A percentile compares a stretch with the other conserved stretches of the same genome.
Conservation (phyloP, 1,140 invertebrate species). For the Pissodes strobi region DNA sequence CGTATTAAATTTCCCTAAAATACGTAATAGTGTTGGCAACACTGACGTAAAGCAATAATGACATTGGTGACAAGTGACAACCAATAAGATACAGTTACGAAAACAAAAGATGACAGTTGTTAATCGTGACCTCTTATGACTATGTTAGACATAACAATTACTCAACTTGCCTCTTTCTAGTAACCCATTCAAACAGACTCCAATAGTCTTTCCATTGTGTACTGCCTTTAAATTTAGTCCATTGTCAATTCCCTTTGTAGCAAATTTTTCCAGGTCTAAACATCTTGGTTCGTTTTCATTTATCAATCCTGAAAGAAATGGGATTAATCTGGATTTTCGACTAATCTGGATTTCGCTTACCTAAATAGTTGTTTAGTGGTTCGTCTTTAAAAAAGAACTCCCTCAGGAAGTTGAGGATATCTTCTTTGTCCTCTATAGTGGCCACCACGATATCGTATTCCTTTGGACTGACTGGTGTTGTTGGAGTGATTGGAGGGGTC, state of each 20-base stretch:
- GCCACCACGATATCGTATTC: conserved; percentile 44
- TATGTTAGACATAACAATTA: no score
- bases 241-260: conserved; percentile 61
- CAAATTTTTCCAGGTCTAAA: conserved; percentile 68
- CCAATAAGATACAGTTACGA: no score
- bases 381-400: conserved; percentile 73
- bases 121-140: no score
- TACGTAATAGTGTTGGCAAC: background rate
- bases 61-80: no score
- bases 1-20: background rate
- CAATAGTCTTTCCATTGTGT: conserved; percentile 63
- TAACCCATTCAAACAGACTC: conserved; percentile 57
- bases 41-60: no score
- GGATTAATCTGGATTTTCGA: no score
- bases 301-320: conserved; percentile 57
- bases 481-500: conserved; percentile 37
- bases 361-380: conserved; percentile 68
- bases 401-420: conserved; percentile 43
- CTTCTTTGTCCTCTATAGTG: conserved; percentile 39
- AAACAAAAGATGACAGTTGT: no score
- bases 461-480: conserved; percentile 48
- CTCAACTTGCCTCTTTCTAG: conserved; percentile 56
- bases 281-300: conserved; percentile 67
- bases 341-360: conserved; percentile 9
- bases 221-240: conserved; percentile 68